phyloP scores from a whole-genome alignment of 2,888 invertebrate genomes.

The Ormyrus rosae region DNA sequence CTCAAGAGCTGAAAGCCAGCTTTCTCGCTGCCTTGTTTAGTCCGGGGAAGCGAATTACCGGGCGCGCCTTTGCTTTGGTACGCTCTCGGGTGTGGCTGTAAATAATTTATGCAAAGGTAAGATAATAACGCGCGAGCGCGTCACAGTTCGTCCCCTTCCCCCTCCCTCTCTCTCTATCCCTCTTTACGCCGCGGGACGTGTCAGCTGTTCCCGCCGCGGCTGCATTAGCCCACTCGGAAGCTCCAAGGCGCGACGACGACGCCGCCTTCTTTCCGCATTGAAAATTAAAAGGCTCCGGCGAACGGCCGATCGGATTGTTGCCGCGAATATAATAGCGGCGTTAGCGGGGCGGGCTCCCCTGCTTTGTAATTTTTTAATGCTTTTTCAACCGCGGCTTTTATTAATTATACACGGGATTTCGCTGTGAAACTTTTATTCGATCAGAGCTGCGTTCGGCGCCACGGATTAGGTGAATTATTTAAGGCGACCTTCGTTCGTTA shows the following conservation, averaged over 20 bases:
- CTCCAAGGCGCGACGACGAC: conserved; percentile 15
- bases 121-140: conserved; percentile 43
- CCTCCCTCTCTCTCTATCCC: no score
- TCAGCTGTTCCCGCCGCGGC: not conserved
- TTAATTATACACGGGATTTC: no score
- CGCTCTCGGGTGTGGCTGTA: not conserved
- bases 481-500: no score
- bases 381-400: no score
- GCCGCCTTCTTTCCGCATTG: conserved; percentile 14
- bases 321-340: not conserved
- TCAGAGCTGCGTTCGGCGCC: no score
- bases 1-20: not conserved
- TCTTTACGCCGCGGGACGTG: no score
- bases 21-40: conserved; percentile 19
- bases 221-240: no score
- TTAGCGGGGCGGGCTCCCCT: no score
- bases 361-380: no score
- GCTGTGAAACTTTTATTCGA: no score
- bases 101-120: conserved; percentile 48
- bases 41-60: conserved; percentile 22
- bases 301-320: conserved; percentile 16
- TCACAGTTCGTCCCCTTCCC: not conserved
- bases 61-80: not conserved
- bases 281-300: conserved; percentile 42
- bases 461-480: no score